Base-by-base conservation (phyloP, 2,113 vertebrate species). In the Oceanites oceanicus region DNA sequence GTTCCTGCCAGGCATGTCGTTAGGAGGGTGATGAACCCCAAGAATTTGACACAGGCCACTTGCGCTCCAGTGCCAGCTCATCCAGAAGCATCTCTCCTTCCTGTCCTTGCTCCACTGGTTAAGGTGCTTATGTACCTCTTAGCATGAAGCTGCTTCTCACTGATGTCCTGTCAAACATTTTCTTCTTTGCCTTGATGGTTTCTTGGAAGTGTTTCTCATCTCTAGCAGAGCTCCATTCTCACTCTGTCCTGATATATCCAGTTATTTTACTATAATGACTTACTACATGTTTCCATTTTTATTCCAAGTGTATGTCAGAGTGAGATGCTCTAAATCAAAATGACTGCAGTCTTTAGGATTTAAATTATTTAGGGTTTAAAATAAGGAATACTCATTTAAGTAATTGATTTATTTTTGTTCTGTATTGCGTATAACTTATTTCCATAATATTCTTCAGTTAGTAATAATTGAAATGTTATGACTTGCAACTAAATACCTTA, bases 361-460 rank as follows among this genome's bases (percentile, higher is more conserved):
- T 62, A 72, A 95, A 93, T 91, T 85, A 88, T 86, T 93, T 92
- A n/a, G 36, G 10, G 11, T 75, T 94, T 92, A 65, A 95, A 80
- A 32, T 36, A 79, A 83, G 50, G 44, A 82, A 45, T 79, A 32
- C 6, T 88, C 29, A 34, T 66, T 82, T 38, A 95, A 90, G 47
- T 76, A 83, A 77, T 20, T 82, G 30, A 79, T 88, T 94, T 88
- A 8, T 67, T 76, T 84, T 92, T 95, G 47, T 47, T 71, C 30
- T 56, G 18, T 74, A 50, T 86, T 90, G 22, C 42, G 55, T 86
- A 14, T 70, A 86, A 71, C 45, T 88, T 91, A 77, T 67, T 93
- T 88, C 59, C 9, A 5, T 93, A 77, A 83, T 77, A 86, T 88
- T 88, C 32, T 85, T 21, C 6, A 38, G 40, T 63, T 78, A 91